Evolutionary conservation across 53 echinoderm and acorn worm species (phyloP).

Genomic region (Luidia sarsii): DNA sequence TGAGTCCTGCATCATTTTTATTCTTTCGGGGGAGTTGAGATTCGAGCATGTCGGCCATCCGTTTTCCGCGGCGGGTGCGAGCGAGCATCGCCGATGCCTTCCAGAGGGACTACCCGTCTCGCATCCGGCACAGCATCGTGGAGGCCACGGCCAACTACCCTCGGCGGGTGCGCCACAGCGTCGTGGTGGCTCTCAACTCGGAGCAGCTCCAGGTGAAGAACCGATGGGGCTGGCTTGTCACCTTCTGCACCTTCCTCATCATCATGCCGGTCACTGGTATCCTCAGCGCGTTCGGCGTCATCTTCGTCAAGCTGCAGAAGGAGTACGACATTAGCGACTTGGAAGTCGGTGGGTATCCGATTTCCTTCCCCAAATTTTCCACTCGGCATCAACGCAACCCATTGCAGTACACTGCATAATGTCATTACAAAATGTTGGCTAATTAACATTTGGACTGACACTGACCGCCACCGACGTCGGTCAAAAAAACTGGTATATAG

Average conservation of each 20-base stretch:
- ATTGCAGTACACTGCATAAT: too few species aligned
- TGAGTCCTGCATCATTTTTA: too few species aligned
- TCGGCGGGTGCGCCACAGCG: constrained; percentile 16
- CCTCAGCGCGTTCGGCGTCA: constrained; percentile 86
- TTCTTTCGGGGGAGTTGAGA: too few species aligned
- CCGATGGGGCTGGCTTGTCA: constrained; percentile 92
- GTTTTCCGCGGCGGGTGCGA: constrained; percentile 27
- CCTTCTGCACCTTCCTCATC: constrained; percentile 83
- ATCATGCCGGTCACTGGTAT: constrained; percentile 90
- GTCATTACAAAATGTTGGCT: too few species aligned
- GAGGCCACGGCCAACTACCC: constrained; percentile 26
- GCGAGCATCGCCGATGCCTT: constrained; percentile 21
- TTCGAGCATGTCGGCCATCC: constrained; percentile 32
- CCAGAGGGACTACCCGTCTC: constrained; percentile 28
- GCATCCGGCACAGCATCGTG: constrained; percentile 24
- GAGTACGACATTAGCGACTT: constrained; percentile 87
- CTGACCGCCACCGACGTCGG: too few species aligned
- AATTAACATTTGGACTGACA: too few species aligned
- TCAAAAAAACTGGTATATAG: neutral
- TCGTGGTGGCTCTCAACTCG: constrained; percentile 36
- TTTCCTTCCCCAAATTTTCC: too few species aligned
- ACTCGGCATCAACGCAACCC: too few species aligned
- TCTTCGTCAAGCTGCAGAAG: constrained; percentile 85
- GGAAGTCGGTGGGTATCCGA: constrained; percentile 67
- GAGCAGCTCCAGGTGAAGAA: constrained; percentile 69